Evolutionary conservation across 2,113 vertebrate genomes (phyloP).

Genomic region (Microcebus ravelobensis): DNA sequence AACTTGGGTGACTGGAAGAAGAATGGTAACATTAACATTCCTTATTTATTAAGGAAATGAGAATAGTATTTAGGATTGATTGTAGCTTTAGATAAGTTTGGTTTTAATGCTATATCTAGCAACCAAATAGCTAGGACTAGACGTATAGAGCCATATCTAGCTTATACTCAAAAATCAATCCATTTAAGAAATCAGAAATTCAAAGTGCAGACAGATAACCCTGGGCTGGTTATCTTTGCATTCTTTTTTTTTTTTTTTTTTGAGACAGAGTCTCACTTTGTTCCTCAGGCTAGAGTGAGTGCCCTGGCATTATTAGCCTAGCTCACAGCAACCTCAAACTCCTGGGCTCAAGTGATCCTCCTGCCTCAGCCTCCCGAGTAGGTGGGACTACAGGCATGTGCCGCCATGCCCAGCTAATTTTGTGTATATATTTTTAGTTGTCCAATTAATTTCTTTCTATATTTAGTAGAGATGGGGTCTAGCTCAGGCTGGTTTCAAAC

Average conservation of each 20-base stretch:
- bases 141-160: background rate
- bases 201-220: background rate
- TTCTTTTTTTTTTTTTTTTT: background rate
- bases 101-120: slow-evolving; percentile 18
- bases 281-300: no score
- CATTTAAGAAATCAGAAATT: slow-evolving; percentile 14
- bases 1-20: background rate
- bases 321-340: no score
- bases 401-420: no score
- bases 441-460: no score
- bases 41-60: background rate
- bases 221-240: background rate
- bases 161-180: background rate
- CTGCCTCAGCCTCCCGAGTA: no score
- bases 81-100: background rate
- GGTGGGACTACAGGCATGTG: no score
- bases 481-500: no score
- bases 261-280: no score
- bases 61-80: background rate
- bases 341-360: no score
- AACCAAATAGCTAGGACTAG: background rate
- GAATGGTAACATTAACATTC: background rate
- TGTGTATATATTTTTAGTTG: no score
- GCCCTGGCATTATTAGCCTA: no score
- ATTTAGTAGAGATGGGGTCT: no score